Base-by-base conservation (phyloP, 2,888 invertebrate species). In the Tetragonula carbonaria region DNA sequence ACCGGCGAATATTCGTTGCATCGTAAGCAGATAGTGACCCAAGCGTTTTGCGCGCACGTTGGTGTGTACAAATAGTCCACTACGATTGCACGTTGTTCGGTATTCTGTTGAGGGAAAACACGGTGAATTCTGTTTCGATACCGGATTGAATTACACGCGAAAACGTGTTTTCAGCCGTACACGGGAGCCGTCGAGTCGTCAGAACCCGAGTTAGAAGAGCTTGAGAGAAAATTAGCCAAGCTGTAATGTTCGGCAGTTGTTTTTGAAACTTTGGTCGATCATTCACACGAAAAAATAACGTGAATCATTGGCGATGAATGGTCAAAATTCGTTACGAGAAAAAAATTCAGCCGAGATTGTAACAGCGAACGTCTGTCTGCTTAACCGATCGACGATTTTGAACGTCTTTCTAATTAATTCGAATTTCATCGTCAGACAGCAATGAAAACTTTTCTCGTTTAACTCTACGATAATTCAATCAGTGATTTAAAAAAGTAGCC, bases 191-290 rank as follows among this genome's bases (percentile, higher is more conserved):
- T 18, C 50, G 45, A 14, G 13, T 6, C 14, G 21, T 21, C 14
- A 8, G 45, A 23, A 23, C 0, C 16, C 5, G 23, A 23, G 5
- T 8, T 0, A 18, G 33, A 45, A 18, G 6, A 18, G 23, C 8
- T 45, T 11, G 18, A 3, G 38, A 33, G 23, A 50, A 67, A 75
- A 73, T 59, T 80, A 63, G 62, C 45, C 55, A 28, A 68, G 51
- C 33, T 73, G 16, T 50, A 55, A 18, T 55, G 11, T 55, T 45
- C 23, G 16, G 63, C 33, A n/a, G 16, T 8, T n/a, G 33, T 62
- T 51, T 33, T 18, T n/a, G 72, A 68, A 75, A 73, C 74, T 74
- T 65, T 50, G n/a, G n/a, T 13, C 70, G 63, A 45, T 33, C 28
- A 16, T 3, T 28, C n/a, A 13, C 13, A n/a, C 38, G 8, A 51